Evolutionary conservation across 2,888 invertebrate genomes (phyloP).

Genomic region (Lampropteryx suffumata): DNA sequence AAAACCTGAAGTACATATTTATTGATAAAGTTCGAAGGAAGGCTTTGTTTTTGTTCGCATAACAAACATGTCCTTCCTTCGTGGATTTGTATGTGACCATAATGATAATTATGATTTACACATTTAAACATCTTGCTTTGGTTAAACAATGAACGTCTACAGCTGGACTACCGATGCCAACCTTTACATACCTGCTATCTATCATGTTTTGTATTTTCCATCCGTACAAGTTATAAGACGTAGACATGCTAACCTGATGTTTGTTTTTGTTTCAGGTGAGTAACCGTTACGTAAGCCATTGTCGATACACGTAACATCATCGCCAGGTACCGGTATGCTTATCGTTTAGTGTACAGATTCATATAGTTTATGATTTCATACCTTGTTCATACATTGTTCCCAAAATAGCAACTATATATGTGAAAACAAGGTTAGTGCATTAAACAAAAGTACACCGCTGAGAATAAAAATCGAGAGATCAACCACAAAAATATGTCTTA

Average conservation of each 20-base stretch:
- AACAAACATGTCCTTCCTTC: no score
- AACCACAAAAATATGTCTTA: no score
- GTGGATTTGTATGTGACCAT: no score
- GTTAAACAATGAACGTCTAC: not conserved
- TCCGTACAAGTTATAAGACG: slow-evolving; percentile 41
- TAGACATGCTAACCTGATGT: slow-evolving; percentile 43
- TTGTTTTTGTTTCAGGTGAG: slow-evolving; percentile 61
- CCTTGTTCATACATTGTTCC: no score
- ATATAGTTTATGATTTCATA: not conserved
- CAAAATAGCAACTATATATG: no score
- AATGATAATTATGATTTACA: no score
- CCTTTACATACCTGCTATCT: not conserved
- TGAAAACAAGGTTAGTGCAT: no score
- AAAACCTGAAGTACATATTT: no score
- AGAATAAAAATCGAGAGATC: no score
- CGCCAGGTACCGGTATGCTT: slow-evolving; percentile 42
- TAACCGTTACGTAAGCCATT: slow-evolving; percentile 53
- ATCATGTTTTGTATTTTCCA: slow-evolving; percentile 35
- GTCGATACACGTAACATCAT: slow-evolving; percentile 34
- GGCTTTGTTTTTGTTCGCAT: not conserved
- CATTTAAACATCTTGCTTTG: not conserved
- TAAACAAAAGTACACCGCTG: no score
- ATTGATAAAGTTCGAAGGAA: not conserved
- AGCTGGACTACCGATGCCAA: slow-evolving; percentile 6
- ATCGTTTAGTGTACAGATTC: slow-evolving; percentile 31